A percentile compares a stretch with the other conserved stretches of the same genome.
Evolutionary conservation across 2,113 vertebrate species (phyloP).

Genomic region (Cervus canadensis): DNA sequence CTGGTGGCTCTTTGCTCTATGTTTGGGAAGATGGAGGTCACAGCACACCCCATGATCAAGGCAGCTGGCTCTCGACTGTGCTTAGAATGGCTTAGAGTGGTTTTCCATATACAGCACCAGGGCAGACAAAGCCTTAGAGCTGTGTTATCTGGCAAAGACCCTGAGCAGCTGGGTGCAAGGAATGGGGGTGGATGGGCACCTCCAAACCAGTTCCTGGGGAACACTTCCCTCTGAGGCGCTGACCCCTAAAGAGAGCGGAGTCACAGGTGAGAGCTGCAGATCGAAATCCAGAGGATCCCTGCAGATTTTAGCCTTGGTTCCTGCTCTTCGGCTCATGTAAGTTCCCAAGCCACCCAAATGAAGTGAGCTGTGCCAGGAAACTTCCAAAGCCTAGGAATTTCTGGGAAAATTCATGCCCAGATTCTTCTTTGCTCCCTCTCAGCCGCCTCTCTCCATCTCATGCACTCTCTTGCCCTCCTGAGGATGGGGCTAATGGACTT

Average conservation of each 20-base stretch:
- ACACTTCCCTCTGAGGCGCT: not conserved
- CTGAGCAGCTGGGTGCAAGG: not conserved
- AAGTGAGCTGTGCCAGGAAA: not conserved
- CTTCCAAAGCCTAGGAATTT: not conserved
- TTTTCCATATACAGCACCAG: not conserved
- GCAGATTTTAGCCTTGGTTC: not conserved
- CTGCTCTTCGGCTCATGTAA: not conserved
- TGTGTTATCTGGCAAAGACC: not conserved
- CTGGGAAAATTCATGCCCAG: not conserved
- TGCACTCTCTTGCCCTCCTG: not conserved
- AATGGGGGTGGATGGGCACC: not conserved
- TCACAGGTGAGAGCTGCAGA: not conserved
- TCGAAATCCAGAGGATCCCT: not conserved
- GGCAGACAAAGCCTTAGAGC: not conserved
- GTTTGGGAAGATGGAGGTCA: not conserved
- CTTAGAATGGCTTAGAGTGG: not conserved
- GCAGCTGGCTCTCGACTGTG: not conserved
- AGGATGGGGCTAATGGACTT: constrained; percentile 46
- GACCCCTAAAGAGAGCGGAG: too few species aligned
- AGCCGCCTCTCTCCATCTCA: not conserved
- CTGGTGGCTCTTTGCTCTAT: not conserved
- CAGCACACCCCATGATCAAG: not conserved
- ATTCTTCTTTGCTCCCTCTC: not conserved
- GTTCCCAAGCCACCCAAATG: not conserved
- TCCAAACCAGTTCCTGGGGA: not conserved